Base-by-base conservation (phyloP, 1,140 invertebrate genomes). In the Aculops lycopersici region DNA sequence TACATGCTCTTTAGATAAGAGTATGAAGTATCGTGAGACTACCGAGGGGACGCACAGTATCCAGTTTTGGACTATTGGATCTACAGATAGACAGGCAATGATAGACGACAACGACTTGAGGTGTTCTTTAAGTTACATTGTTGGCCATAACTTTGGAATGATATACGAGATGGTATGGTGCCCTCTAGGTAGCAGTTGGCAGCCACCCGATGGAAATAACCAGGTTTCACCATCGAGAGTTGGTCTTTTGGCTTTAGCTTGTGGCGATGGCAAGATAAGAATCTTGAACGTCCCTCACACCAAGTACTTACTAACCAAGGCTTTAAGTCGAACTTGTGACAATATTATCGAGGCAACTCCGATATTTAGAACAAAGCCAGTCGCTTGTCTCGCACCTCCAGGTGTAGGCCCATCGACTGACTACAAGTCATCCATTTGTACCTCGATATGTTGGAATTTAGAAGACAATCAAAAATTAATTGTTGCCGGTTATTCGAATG, bases 121-220 rank as follows among this genome's bases (percentile, higher is more conserved):
- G 2, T 62, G 68, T 42, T 63, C 61, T 2, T 53, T 75, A 38
- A n/a, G n/a, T n/a, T n/a, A n/a, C n/a, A n/a, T n/a, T n/a, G n/a
- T n/a, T n/a, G 60, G 59, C 20, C 67, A 72, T 48, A 57, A 69
- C 16, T 59, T 56, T 46, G 71, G 72, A n/a, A 62, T 62, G 5
- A 54, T 72, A 13, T 72, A 69, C 68, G 58, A 62, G 21, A 55
- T 74, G 51, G 64, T 66, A 48, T 76, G 71, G 71, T 75, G 73
- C 56, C 72, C 72, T 13, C 71, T 69, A 1, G 71, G 71, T 40
- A 43, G 18, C 17, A 64, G 64, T 2, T 46, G 38, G 18, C 20
- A 38, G n/a, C 18, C 42, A 16, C 17, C 15, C 15, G 12, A 18
- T 14, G 13, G 17, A n/a, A 14, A 19, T 5, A 31, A 21, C 14